Evolutionary conservation across 2,888 invertebrate genomes (phyloP), one percentile per base, ranked within the genome.

Genomic region (Uropetala carovei): DNA sequence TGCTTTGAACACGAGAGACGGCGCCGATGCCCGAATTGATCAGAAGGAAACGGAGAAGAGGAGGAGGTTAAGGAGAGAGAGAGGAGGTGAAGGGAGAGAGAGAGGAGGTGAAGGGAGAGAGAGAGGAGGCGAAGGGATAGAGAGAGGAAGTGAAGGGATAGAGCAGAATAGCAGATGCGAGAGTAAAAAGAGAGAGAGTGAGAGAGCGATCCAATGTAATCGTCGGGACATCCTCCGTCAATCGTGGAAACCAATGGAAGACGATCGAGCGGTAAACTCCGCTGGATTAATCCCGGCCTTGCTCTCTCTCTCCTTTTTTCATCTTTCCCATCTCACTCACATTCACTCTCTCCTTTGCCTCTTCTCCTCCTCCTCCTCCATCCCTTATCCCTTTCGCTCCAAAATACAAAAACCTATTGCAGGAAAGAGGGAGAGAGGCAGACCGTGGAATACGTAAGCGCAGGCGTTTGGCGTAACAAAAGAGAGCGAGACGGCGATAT

Each of bases 21-120:
- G 89, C 89, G 64, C 59, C 89, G 64, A 86, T 59, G 89, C 64
- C 64, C 64, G 89, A 89, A 89, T 89, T 89, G 89, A 89, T 89
- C 89, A 64, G 68, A 75, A 75, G 43, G 64, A 68, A 89, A 64
- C n/a, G 64, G 89, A 14, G 30, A 59, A 59, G 85, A 85, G 82
- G 82, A 82, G 16, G 82, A 30, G 82, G 9, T 9, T 27, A 13
- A 18, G 30, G 5, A 1, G 43, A 5, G 43, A 43, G 43, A 43
- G 43, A 83, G 57, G 43, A 57, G 83, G 57, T 83, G 56, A 57
- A n/a, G 43, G 43, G 56, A 57, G 57, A 57, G n/a, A n/a, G 83
- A 7, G 82, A 30, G 82, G 9, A 14, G 82, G n/a, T 14, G 30
- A 43, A 43, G 43, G 43, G 43, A 43, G 43, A 43, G 43, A 43